These are phyloP conservation scores for Lordiphosa andalusiaca DNA, from an alignment of 2,888 invertebrate species.

Conservation along the genomic window DNA sequence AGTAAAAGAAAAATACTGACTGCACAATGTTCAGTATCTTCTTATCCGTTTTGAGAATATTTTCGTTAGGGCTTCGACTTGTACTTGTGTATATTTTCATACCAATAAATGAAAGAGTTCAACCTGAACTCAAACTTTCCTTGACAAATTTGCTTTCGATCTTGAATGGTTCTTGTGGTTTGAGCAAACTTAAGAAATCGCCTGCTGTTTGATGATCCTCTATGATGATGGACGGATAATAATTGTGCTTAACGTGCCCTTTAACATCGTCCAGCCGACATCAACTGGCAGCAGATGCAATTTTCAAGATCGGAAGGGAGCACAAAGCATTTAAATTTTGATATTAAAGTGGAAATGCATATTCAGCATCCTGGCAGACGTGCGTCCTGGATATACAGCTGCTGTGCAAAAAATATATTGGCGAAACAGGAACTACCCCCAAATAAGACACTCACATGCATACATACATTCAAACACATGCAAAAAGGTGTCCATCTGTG, in stretches of 20 bases:
- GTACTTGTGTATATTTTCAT: too few species aligned
- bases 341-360: slow-evolving; percentile 75
- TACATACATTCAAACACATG: slow-evolving; percentile 20
- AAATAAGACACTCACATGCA: slow-evolving; percentile 12
- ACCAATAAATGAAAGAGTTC: too few species aligned
- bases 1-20: too few species aligned
- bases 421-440: slow-evolving; percentile 36
- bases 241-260: slow-evolving; percentile 52
- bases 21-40: too few species aligned
- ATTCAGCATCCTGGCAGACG: slow-evolving; percentile 75
- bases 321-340: slow-evolving; percentile 66
- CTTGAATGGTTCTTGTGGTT: too few species aligned
- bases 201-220: slow-evolving; percentile 34
- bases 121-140: too few species aligned
- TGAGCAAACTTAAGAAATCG: slow-evolving; percentile 5
- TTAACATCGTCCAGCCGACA: slow-evolving; percentile 16
- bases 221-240: slow-evolving; percentile 54
- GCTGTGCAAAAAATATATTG: slow-evolving; percentile 37
- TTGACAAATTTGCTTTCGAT: too few species aligned
- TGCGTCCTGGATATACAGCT: slow-evolving; percentile 67
- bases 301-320: slow-evolving; percentile 61
- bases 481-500: slow-evolving; percentile 60
- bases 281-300: slow-evolving; percentile 63
- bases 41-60: too few species aligned
- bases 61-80: too few species aligned